phyloP scores from a whole-genome alignment of 1,140 invertebrate species.

The Drosophila aff. region DNA sequence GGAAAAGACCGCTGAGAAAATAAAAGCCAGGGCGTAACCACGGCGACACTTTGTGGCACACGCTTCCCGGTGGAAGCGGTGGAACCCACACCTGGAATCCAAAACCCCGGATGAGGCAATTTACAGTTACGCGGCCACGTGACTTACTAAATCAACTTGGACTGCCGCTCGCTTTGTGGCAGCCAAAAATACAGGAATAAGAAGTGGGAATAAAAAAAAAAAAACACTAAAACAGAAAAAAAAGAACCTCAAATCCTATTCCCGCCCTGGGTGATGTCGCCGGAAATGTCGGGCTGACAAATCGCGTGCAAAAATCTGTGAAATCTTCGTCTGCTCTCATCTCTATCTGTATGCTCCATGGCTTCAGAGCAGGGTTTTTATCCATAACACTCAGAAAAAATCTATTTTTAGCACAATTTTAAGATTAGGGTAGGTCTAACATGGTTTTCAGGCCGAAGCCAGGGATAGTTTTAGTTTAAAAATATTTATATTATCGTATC shows the following conservation, averaged over 20 bases:
- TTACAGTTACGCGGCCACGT: constrained; percentile 78
- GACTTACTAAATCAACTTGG: constrained; percentile 83
- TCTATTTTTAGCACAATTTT: not conserved
- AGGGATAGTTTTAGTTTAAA: not conserved
- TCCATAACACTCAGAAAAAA: not conserved
- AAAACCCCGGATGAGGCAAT: constrained; percentile 60
- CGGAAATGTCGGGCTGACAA: constrained; percentile 83
- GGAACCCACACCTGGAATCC: constrained; percentile 15
- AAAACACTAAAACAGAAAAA: not conserved
- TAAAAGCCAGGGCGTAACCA: constrained; percentile 25
- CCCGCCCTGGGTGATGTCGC: constrained; percentile 51
- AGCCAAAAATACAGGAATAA: constrained; percentile 52
- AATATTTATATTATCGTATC: not conserved
- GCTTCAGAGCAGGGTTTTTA: constrained; percentile 12
- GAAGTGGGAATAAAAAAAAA: constrained; percentile 33
- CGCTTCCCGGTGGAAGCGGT: constrained; percentile 4
- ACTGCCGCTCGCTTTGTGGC: constrained; percentile 54
- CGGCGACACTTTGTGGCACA: constrained; percentile 46
- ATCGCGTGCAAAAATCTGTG: constrained; percentile 80
- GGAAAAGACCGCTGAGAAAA: constrained; percentile 2
- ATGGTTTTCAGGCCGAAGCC: not conserved
- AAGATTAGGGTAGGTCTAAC: not conserved
- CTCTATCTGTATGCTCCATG: constrained; percentile 25
- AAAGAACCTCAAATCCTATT: constrained; percentile 47
- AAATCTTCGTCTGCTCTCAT: constrained; percentile 57